Conservation (phyloP, 2,888 invertebrate genomes). For the Sphaerophoria taeniata region DNA sequence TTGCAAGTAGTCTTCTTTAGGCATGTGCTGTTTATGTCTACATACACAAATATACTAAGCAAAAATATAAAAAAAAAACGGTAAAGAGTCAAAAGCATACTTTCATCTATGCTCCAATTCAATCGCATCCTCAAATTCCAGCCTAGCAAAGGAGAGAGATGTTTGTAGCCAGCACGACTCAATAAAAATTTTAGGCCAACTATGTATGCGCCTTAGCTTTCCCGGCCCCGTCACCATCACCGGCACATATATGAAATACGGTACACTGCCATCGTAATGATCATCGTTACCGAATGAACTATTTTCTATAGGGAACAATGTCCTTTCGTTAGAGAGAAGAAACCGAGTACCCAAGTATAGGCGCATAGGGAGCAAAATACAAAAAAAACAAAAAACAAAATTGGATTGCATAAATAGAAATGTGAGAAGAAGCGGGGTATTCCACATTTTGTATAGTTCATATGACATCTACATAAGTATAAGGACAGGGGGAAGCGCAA, state of each 20-base stretch:
- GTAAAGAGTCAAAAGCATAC: constrained; percentile 57
- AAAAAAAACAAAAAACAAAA: constrained; percentile 24
- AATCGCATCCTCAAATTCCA: constrained; percentile 71
- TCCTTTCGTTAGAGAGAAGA: constrained; percentile 56
- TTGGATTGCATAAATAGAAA: constrained; percentile 59
- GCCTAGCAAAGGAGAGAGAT: constrained; percentile 38
- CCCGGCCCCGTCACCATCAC: no score
- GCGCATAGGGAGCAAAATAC: neutral
- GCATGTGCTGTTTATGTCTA: constrained; percentile 9
- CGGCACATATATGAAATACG: constrained; percentile 55
- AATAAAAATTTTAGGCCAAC: constrained; percentile 72
- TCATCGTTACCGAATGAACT: constrained; percentile 72
- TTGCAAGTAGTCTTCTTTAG: constrained; percentile 46
- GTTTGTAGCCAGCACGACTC: constrained; percentile 62
- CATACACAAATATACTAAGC: constrained; percentile 7
- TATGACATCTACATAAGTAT: constrained; percentile 50
- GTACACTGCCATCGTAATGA: constrained; percentile 73
- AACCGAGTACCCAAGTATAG: constrained; percentile 21
- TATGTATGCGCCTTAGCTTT: constrained; percentile 66
- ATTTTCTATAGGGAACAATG: constrained; percentile 73
- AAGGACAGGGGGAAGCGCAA: neutral
- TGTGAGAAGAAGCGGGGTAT: constrained; percentile 38
- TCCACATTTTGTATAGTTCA: constrained; percentile 51
- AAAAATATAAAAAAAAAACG: constrained; percentile 26
- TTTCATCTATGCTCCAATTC: constrained; percentile 65